Percentiles rank a stretch among this genome's conserved stretches.
These are phyloP conservation scores for Orius insidiosus DNA, from an alignment of 1,140 invertebrate species.

Conservation along the genomic window DNA sequence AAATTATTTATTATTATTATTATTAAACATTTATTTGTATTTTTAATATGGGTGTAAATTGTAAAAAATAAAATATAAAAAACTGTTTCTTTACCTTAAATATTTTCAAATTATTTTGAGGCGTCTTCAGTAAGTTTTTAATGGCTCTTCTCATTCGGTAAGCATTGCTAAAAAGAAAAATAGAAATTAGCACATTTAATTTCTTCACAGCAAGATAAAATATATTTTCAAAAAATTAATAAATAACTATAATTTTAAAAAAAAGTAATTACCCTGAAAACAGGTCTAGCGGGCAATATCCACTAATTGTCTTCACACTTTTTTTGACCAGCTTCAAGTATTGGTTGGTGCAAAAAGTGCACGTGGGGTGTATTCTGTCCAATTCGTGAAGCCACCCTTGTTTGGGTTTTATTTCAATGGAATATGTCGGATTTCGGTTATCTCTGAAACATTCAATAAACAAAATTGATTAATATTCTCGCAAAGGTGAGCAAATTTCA, in stretches of 20 bases:
- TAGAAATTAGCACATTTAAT: too few species aligned
- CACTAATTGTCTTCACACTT: conserved; percentile 30
- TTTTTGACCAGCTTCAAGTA: conserved; percentile 39
- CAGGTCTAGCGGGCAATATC: conserved; percentile 55
- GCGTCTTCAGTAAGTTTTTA: conserved; percentile 35
- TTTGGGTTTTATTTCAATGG: conserved; percentile 60
- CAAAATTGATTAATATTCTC: too few species aligned
- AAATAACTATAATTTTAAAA: too few species aligned
- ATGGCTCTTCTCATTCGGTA: conserved; percentile 41
- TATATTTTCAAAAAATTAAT: too few species aligned
- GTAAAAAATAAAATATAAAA: too few species aligned
- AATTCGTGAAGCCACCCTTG: conserved; percentile 41
- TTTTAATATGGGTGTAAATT: too few species aligned
- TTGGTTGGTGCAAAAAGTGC: conserved; percentile 53
- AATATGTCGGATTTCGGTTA: conserved; percentile 24
- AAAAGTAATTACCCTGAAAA: conserved; percentile 41
- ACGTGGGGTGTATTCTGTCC: conserved; percentile 34
- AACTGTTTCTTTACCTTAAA: conserved; percentile 25
- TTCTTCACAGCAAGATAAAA: too few species aligned
- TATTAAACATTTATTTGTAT: too few species aligned
- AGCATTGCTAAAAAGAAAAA: too few species aligned
- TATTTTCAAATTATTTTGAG: conserved; percentile 56
- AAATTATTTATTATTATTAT: too few species aligned
- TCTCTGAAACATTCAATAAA: too few species aligned
- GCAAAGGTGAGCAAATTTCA: too few species aligned